phyloP scores from a whole-genome alignment of 2,888 invertebrate genomes.

The Eristalis tenax region DNA sequence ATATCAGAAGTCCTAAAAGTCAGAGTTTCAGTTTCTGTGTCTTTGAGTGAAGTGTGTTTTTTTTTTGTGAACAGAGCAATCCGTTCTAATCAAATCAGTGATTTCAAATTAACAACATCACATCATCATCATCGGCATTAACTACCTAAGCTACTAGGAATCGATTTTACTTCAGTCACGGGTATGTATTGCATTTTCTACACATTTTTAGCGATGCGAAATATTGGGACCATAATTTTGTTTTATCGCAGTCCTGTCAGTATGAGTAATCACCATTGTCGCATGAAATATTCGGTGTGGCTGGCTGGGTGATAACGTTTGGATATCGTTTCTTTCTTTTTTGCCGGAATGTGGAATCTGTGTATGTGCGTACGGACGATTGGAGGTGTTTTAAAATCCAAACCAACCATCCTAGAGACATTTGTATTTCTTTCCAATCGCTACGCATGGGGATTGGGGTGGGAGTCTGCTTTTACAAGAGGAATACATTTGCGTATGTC shows the following conservation, averaged over 20 bases:
- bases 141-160: constrained; percentile 37
- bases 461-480: constrained; percentile 55
- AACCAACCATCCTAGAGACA: not conserved
- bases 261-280: constrained; percentile 64
- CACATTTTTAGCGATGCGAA: constrained; percentile 6
- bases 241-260: constrained; percentile 63
- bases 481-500: constrained; percentile 63
- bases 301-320: not conserved
- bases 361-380: not conserved
- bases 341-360: constrained; percentile 32
- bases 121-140: not conserved
- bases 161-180: constrained; percentile 30
- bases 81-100: constrained; percentile 13
- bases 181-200: constrained; percentile 49
- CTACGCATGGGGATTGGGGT: constrained; percentile 23
- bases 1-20: not conserved
- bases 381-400: not conserved
- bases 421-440: constrained; percentile 24
- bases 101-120: constrained; percentile 25
- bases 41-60: constrained; percentile 1
- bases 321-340: constrained; percentile 49
- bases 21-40: constrained; percentile 17
- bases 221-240: constrained; percentile 59
- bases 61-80: not conserved
- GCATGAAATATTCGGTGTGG: constrained; percentile 37